Evolutionary conservation across 2,888 invertebrate genomes (phyloP).

Genomic region (Eurois occulta): DNA sequence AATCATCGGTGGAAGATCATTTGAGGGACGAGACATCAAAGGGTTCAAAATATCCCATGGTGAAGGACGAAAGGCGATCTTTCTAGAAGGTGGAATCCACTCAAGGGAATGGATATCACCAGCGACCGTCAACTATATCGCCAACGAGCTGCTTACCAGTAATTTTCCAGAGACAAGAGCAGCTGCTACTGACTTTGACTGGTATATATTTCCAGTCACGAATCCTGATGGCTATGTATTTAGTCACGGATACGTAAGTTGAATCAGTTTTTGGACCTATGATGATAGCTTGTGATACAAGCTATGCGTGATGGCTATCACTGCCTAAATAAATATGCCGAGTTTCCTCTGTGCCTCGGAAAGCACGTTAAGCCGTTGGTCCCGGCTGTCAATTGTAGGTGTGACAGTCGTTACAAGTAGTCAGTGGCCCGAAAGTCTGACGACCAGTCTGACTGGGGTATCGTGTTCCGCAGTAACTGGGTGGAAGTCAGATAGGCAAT

Average conservation of each 20-base stretch:
- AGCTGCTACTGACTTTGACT: constrained; percentile 92
- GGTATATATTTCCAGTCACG: constrained; percentile 93
- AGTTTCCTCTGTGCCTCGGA: neutral
- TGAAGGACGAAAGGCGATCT: constrained; percentile 76
- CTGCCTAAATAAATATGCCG: neutral
- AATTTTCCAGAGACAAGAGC: constrained; percentile 86
- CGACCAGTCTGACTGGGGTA: neutral
- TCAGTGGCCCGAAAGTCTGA: fast-evolving
- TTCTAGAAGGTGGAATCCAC: constrained; percentile 91
- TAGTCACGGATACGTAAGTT: constrained; percentile 90
- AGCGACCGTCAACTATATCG: constrained; percentile 92
- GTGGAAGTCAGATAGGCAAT: neutral
- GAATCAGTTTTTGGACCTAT: neutral
- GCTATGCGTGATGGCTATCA: neutral
- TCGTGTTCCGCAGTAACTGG: neutral
- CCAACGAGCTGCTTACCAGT: constrained; percentile 92
- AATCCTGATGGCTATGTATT: constrained; percentile 94
- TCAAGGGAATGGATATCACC: constrained; percentile 94
- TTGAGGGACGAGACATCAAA: constrained; percentile 84
- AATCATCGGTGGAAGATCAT: constrained; percentile 82
- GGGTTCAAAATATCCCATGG: constrained; percentile 84
- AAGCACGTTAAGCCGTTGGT: neutral
- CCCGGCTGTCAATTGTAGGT: neutral
- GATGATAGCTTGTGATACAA: neutral
- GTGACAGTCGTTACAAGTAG: too few relatives aligned